phyloP scores from a whole-genome alignment of 2,797 vertebrate species.

The Coregonus suidteri region DNA sequence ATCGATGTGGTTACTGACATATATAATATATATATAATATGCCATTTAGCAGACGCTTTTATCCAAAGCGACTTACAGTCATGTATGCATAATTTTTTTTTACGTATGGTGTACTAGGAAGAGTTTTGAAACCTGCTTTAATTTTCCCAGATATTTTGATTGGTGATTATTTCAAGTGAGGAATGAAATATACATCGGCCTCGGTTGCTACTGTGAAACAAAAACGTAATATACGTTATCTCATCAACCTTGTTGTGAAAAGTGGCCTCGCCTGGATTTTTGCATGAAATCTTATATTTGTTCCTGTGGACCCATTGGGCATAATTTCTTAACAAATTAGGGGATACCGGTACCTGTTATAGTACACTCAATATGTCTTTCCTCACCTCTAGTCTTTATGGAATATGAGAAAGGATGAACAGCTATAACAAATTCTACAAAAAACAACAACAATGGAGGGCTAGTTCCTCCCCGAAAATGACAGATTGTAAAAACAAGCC shows the following conservation, averaged over 20 bases:
- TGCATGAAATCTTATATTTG: not conserved
- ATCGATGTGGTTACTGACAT: not conserved
- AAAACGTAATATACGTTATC: not conserved
- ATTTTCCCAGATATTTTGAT: not conserved
- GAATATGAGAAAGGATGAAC: not conserved
- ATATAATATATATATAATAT: too few species aligned
- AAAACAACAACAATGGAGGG: not conserved
- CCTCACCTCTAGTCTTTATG: not conserved
- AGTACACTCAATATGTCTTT: too few species aligned
- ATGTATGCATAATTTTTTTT: too few species aligned
- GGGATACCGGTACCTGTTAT: too few species aligned
- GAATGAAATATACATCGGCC: too few species aligned
- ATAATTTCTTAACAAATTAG: not conserved
- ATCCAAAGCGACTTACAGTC: too few species aligned
- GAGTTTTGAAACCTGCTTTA: too few species aligned
- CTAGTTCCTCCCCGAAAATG: constrained; percentile 15
- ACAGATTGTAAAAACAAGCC: constrained; percentile 24
- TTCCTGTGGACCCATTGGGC: not conserved
- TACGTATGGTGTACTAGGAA: not conserved
- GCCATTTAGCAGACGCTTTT: too few species aligned
- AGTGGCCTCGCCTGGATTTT: not conserved
- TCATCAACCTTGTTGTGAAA: not conserved
- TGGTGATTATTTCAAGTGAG: too few species aligned
- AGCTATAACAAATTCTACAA: not conserved
- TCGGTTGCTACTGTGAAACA: not conserved